Conservation (phyloP, 2,797 vertebrate genomes). For the Melopsittacus undulatus region DNA sequence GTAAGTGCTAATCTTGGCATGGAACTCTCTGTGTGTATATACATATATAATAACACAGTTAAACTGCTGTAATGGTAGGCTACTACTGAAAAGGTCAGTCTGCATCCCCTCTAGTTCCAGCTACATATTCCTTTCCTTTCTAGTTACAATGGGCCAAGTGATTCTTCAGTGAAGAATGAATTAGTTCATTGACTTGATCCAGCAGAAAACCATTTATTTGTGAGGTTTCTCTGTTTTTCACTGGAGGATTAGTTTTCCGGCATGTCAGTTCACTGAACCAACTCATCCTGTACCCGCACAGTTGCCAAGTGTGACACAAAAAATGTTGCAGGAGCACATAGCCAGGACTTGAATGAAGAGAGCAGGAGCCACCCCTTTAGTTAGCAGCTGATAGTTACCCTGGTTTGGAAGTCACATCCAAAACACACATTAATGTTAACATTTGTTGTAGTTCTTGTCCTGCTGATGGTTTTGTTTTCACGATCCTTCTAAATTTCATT, state of each 20-base stretch:
- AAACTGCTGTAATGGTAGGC: neutral
- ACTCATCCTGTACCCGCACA: neutral
- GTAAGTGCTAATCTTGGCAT: neutral
- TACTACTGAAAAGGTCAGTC: neutral
- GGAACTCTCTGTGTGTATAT: neutral
- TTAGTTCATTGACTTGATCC: slow-evolving; percentile 34
- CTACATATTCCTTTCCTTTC: neutral
- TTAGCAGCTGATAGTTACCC: neutral
- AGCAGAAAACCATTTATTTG: neutral
- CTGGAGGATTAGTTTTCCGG: slow-evolving; percentile 7
- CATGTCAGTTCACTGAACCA: neutral
- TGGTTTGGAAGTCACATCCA: neutral
- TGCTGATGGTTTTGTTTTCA: accelerated
- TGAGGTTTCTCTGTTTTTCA: neutral
- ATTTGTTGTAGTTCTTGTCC: neutral
- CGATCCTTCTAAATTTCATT: neutral
- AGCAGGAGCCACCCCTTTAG: neutral
- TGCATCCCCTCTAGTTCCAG: neutral
- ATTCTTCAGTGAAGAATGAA: neutral
- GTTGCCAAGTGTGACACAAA: neutral
- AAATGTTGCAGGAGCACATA: neutral
- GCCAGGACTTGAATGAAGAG: neutral
- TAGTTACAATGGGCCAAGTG: neutral
- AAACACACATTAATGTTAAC: neutral
- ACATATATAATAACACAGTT: neutral